Evolutionary conservation across 2,113 vertebrate species (phyloP).

Genomic region (Festucalex cinctus): DNA sequence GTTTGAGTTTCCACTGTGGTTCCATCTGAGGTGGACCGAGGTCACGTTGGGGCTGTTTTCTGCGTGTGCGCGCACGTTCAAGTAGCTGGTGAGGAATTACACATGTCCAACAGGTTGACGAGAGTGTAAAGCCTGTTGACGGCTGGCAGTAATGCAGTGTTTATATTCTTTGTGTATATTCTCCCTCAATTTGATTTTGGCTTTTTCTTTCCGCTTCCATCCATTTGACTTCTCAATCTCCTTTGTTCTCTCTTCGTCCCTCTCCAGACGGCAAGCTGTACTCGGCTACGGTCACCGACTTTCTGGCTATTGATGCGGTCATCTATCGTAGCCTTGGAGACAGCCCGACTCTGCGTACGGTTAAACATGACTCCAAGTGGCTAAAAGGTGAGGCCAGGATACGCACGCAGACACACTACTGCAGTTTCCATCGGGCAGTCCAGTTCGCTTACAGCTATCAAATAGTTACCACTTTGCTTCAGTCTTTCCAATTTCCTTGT

Average conservation of each 20-base stretch:
- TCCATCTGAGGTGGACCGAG: constrained; percentile 54
- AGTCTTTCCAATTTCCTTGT: too few species aligned
- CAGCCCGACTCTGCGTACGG: constrained; percentile 93
- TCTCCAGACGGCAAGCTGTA: constrained; percentile 91
- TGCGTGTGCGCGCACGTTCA: constrained; percentile 14
- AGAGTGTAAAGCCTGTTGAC: constrained; percentile 25
- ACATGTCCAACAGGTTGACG: constrained; percentile 38
- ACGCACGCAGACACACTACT: constrained; percentile 13
- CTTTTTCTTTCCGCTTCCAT: constrained; percentile 12
- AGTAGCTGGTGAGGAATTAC: constrained; percentile 28
- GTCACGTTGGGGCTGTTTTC: constrained; percentile 44
- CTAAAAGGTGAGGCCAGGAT: constrained; percentile 85
- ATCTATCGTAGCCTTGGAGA: constrained; percentile 98
- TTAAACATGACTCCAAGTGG: constrained; percentile 99
- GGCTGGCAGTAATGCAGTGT: constrained; percentile 2
- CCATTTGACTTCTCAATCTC: constrained; percentile 16
- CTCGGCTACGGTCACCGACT: constrained; percentile 98
- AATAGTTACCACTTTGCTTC: background rate
- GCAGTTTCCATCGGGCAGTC: background rate
- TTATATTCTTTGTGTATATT: constrained; percentile 32
- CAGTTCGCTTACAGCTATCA: background rate
- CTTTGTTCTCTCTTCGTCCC: constrained; percentile 24
- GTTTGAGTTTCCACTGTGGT: constrained; percentile 72
- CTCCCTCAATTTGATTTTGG: constrained; percentile 25
- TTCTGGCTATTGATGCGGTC: constrained; percentile 96